phyloP scores from a whole-genome alignment of 2,797 vertebrate genomes.

The Takifugu ocellatus region DNA sequence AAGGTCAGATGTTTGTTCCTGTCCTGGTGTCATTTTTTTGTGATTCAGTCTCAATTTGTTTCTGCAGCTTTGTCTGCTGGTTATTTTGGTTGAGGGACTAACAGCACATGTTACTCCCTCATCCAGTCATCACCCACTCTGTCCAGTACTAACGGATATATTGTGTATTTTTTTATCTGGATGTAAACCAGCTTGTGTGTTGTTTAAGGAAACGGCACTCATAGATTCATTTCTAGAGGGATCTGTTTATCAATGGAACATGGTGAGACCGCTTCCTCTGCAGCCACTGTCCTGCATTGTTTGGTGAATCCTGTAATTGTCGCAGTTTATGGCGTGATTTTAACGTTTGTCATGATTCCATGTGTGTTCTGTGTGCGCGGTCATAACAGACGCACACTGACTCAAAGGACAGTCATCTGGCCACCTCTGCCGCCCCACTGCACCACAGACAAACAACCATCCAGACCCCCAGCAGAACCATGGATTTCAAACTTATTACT shows the following conservation, averaged over 20 bases:
- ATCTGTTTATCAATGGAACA: slow-evolving; percentile 36
- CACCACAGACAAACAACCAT: slow-evolving; percentile 44
- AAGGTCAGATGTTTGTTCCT: slow-evolving; percentile 46
- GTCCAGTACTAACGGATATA: slow-evolving; percentile 16
- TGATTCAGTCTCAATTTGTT: slow-evolving; percentile 25
- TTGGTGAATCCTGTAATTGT: slow-evolving; percentile 30
- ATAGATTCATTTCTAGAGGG: slow-evolving; percentile 41
- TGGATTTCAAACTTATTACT: slow-evolving; percentile 2
- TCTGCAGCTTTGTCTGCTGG: slow-evolving; percentile 45
- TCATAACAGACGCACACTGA: slow-evolving; percentile 62
- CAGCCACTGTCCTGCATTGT: slow-evolving; percentile 42
- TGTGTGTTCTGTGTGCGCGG: slow-evolving; percentile 41
- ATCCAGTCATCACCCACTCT: slow-evolving; percentile 7
- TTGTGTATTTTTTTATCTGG: slow-evolving; percentile 32
- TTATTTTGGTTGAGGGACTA: slow-evolving; percentile 32
- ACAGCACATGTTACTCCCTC: too few relatives aligned
- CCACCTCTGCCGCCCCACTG: slow-evolving; percentile 31
- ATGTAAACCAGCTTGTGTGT: slow-evolving; percentile 25
- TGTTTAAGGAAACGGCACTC: slow-evolving; percentile 38
- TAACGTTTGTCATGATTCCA: slow-evolving; percentile 37
- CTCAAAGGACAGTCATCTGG: slow-evolving; percentile 50
- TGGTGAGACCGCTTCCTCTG: slow-evolving; percentile 36
- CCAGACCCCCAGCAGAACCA: slow-evolving; percentile 18
- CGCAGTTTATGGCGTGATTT: slow-evolving; percentile 25
- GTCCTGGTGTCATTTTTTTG: slow-evolving; percentile 56